Conservation (phyloP, 2,113 vertebrate genomes). For the Sander lucioperca region DNA sequence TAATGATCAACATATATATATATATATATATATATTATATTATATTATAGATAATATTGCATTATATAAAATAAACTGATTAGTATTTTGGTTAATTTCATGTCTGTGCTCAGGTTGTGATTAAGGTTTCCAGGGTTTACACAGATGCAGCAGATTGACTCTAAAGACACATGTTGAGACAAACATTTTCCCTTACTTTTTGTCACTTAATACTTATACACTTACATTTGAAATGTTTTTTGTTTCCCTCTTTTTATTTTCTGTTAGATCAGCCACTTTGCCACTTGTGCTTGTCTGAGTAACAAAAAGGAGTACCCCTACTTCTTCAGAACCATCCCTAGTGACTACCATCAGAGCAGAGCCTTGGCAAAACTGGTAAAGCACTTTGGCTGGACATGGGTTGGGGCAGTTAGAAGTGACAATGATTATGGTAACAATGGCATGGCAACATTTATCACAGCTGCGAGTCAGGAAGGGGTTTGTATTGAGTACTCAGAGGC, state of each 20-base stretch:
- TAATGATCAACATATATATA: not conserved
- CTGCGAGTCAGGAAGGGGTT: conserved; percentile 76
- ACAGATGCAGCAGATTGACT: not conserved
- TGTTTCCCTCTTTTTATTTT: conserved; percentile 17
- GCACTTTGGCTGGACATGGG: conserved; percentile 85
- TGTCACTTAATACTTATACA: not conserved
- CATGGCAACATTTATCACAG: conserved; percentile 81
- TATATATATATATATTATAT: too few relatives aligned
- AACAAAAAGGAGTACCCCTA: conserved; percentile 81
- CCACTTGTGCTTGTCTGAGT: conserved; percentile 85
- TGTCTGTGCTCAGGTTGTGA: not conserved
- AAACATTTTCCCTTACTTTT: not conserved
- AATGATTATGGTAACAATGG: conserved; percentile 86
- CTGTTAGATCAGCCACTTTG: conserved; percentile 84
- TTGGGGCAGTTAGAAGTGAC: conserved; percentile 83
- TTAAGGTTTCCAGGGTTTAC: not conserved
- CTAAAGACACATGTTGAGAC: not conserved
- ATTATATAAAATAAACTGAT: not conserved
- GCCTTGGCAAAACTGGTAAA: conserved; percentile 83
- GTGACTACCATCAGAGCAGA: conserved; percentile 84
- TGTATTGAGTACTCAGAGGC: conserved; percentile 84
- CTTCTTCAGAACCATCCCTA: conserved; percentile 87
- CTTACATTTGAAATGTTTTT: not conserved
- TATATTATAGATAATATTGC: too few relatives aligned
- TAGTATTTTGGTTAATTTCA: not conserved